phyloP scores from a whole-genome alignment of 2,888 invertebrate genomes.

The Meiosimyza decipiens region DNA sequence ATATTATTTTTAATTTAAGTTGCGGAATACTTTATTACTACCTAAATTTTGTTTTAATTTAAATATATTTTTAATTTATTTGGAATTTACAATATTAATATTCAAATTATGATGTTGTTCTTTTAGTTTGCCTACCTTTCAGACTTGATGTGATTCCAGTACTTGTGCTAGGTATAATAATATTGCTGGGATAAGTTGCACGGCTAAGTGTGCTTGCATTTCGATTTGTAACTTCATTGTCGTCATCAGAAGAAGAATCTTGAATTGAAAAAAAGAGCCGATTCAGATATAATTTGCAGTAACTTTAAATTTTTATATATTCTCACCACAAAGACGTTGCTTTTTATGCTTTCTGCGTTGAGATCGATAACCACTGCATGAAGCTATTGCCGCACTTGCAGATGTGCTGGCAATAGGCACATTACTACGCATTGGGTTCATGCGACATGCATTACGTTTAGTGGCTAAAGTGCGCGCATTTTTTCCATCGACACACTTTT shows the following conservation, averaged over 20 bases:
- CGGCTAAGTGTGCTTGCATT: conserved; percentile 42
- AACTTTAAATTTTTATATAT: neutral
- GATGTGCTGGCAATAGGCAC: conserved; percentile 38
- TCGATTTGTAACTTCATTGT: conserved; percentile 38
- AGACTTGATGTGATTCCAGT: conserved; percentile 69
- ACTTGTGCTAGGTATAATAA: conserved; percentile 75
- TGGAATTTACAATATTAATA: too few species aligned
- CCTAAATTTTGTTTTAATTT: too few species aligned
- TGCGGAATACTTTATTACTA: too few species aligned
- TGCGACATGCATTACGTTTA: conserved; percentile 34
- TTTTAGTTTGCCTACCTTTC: conserved; percentile 48
- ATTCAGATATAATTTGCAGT: neutral
- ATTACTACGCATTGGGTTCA: conserved; percentile 14
- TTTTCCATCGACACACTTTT: conserved; percentile 7
- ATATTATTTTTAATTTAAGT: too few species aligned
- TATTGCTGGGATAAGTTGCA: conserved; percentile 65
- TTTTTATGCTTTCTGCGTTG: conserved; percentile 48
- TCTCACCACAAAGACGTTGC: conserved; percentile 40
- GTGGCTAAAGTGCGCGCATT: conserved; percentile 32
- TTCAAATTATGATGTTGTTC: too few species aligned
- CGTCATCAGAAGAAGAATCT: conserved; percentile 44
- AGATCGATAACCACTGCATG: conserved; percentile 37
- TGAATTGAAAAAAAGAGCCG: neutral
- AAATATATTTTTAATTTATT: too few species aligned
- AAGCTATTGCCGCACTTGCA: conserved; percentile 20